Evolutionary conservation across 2,797 vertebrate genomes (phyloP), one percentile per base, ranked within the genome.

Genomic region (Antrozous pallidus): DNA sequence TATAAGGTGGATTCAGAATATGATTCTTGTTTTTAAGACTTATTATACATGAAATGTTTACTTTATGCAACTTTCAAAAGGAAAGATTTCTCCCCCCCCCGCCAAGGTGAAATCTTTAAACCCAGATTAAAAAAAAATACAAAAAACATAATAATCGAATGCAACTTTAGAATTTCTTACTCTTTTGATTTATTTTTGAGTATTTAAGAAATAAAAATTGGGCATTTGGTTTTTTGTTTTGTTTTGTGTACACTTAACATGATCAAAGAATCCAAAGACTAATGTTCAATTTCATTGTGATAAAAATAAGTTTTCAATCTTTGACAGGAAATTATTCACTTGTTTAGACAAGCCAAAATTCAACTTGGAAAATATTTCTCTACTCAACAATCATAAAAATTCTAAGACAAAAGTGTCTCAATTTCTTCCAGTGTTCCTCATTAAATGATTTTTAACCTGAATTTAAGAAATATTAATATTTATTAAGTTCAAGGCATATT

Each of bases 391-490:
- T 77, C 85, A 73, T 56, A 91, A 93, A 85, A 63, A 69, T 40
- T 77, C n/a, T 67, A 74, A 71, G 47, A 77, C 81, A 94, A 83
- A 96, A 51, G 17, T 84, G 2, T 84, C 33, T 95, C n/a, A 71
- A 3, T 65, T 89, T 93, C 47, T 45, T 91, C 33, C 74, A 74
- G 1, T 92, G 14, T 92, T 95, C 13, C 95, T 90, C 54, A 94
- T 38, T 77, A 94, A 88, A 81, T 75, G 36, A 81, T 31, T 17
- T 69, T 88, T 63, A 85, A 87, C 45, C 42, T 94, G 16, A 93
- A 84, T 54, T 85, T 94, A 61, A 90, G 61, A 90, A 94, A 93
- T 77, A 74, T 87, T 91, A 90, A 73, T 81, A 75, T 79, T 93
- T 84, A 88, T 47, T 78, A 94, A 87, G 26, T 84, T 90, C n/a